Evolutionary conservation across 2,888 invertebrate species (phyloP).

Genomic region (Dioctria rufipes): DNA sequence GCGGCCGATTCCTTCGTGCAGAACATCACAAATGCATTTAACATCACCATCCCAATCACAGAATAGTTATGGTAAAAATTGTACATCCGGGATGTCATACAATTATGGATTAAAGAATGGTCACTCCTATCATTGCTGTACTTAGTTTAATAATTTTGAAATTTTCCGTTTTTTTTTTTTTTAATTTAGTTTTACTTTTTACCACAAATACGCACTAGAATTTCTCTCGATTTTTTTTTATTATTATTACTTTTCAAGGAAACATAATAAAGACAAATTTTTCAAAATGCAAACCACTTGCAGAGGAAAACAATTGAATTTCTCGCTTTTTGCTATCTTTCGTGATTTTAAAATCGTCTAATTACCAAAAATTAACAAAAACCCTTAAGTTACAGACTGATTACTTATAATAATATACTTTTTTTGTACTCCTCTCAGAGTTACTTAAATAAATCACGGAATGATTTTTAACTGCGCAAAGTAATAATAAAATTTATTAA

Average conservation of each 20-base stretch:
- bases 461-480: neutral
- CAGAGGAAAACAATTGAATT: too few relatives aligned
- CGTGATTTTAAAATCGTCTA: neutral
- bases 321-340: too few relatives aligned
- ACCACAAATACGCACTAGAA: too few relatives aligned
- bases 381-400: slow-evolving; percentile 28
- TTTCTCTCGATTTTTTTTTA: too few relatives aligned
- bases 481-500: slow-evolving; percentile 4
- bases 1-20: slow-evolving; percentile 69
- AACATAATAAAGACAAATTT: too few relatives aligned
- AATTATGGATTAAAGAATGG: slow-evolving; percentile 65
- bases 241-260: too few relatives aligned
- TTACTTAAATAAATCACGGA: neutral
- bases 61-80: slow-evolving; percentile 56
- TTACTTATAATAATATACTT: slow-evolving; percentile 8
- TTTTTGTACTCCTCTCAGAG: neutral
- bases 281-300: too few relatives aligned
- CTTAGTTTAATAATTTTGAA: slow-evolving; percentile 61
- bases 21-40: slow-evolving; percentile 65
- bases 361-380: neutral
- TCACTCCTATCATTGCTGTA: slow-evolving; percentile 69
- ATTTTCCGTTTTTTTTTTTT: too few relatives aligned
- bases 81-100: slow-evolving; percentile 54
- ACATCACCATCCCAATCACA: slow-evolving; percentile 66
- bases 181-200: too few relatives aligned